Percentiles rank a stretch among this genome's conserved stretches.
phyloP scores from a whole-genome alignment of 2,888 invertebrate species.

The Sericinus montela region DNA sequence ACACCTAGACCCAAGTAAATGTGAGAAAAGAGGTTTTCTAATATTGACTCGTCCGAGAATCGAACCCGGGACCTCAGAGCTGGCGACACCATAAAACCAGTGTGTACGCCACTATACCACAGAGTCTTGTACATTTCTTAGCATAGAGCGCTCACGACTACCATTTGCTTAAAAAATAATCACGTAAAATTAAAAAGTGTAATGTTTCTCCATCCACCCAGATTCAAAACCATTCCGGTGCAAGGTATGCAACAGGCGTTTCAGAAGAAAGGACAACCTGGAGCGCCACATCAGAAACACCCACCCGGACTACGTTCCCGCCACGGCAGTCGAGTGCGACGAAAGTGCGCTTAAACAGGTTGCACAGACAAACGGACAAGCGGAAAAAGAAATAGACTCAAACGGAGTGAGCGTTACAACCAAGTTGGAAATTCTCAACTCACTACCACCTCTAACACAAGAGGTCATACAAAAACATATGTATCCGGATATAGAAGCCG shows the following conservation, averaged over 20 bases:
- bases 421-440: constrained; percentile 53
- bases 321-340: constrained; percentile 57
- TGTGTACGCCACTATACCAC: too few relatives aligned
- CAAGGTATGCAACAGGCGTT: constrained; percentile 83
- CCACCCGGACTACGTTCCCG: constrained; percentile 77
- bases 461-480: constrained; percentile 57
- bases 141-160: too few relatives aligned
- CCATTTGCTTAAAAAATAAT: too few relatives aligned
- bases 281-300: constrained; percentile 87
- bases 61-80: too few relatives aligned
- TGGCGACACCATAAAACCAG: too few relatives aligned
- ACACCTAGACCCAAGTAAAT: too few relatives aligned
- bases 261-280: constrained; percentile 88
- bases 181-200: background rate
- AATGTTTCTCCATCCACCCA: constrained; percentile 40
- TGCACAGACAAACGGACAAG: constrained; percentile 23
- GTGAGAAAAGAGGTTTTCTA: too few relatives aligned
- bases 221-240: constrained; percentile 86
- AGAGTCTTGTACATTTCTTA: too few relatives aligned
- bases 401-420: constrained; percentile 39
- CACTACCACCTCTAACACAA: constrained; percentile 55
- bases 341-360: constrained; percentile 44
- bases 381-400: constrained; percentile 18
- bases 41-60: too few relatives aligned
- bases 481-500: constrained; percentile 23